Conservation (phyloP, 2,888 invertebrate species). For the Caenorhabditis zanzibari region DNA sequence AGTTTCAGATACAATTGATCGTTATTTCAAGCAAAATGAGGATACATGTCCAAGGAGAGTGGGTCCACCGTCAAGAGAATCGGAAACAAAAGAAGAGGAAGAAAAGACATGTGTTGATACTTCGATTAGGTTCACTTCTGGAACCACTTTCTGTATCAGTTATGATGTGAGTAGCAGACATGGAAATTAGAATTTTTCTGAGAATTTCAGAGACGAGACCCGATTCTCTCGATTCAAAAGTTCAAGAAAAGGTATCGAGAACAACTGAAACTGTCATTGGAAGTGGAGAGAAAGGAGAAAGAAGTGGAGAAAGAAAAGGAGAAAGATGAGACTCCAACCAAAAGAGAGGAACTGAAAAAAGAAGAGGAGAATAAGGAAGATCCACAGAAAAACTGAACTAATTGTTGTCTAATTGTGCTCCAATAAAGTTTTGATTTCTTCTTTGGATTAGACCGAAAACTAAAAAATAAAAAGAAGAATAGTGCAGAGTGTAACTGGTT, state of each 20-base stretch:
- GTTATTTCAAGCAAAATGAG: slow-evolving; percentile 16
- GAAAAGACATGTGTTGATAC: slow-evolving; percentile 11
- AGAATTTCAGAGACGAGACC: slow-evolving; percentile 17
- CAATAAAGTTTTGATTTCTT: background rate
- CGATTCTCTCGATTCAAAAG: slow-evolving; percentile 27
- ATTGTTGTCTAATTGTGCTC: background rate
- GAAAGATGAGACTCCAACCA: background rate
- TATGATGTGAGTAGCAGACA: slow-evolving; percentile 28
- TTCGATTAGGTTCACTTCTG: background rate
- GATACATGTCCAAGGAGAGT: background rate
- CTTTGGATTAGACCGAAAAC: too few species aligned
- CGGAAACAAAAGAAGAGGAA: slow-evolving; percentile 5
- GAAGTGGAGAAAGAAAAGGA: background rate
- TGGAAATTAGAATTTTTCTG: background rate
- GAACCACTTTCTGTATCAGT: background rate
- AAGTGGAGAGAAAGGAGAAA: background rate
- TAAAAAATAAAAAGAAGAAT: background rate
- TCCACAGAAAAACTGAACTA: background rate
- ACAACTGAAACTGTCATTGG: background rate
- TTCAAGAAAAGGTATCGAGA: slow-evolving; percentile 18
- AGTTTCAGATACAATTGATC: slow-evolving; percentile 36
- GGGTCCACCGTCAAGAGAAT: slow-evolving; percentile 16
- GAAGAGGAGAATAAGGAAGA: background rate
- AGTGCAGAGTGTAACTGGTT: slow-evolving; percentile 27
- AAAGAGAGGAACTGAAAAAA: background rate